Conservation (phyloP, 2,797 vertebrate species). For the Toxotes lorentzi region DNA sequence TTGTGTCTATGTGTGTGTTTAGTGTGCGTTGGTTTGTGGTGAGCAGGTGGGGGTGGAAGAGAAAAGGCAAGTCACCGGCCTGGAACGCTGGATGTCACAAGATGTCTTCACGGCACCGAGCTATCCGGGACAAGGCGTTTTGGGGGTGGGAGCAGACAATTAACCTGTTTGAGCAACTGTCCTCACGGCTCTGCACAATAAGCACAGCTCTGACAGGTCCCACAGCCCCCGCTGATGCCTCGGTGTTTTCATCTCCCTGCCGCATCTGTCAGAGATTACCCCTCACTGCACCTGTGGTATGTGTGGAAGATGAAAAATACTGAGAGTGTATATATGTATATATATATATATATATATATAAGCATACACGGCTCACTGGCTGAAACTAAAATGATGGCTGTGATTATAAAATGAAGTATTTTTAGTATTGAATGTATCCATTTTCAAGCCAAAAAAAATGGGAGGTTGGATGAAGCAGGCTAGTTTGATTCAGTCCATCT, state of each 20-base stretch:
- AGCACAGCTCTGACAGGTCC: slow-evolving; percentile 41
- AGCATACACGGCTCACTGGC: background rate
- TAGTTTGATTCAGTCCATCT: slow-evolving; percentile 8
- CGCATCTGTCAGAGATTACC: slow-evolving; percentile 63
- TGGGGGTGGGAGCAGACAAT: slow-evolving; percentile 53
- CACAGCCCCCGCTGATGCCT: slow-evolving; percentile 35
- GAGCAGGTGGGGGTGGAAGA: slow-evolving; percentile 55
- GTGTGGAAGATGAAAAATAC: slow-evolving; percentile 32
- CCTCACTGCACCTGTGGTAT: slow-evolving; percentile 63
- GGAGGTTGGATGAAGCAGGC: background rate
- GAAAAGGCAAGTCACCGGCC: slow-evolving; percentile 48
- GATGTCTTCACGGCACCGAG: slow-evolving; percentile 53
- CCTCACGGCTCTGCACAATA: slow-evolving; percentile 29
- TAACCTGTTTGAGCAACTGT: slow-evolving; percentile 63
- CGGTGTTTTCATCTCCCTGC: slow-evolving; percentile 57
- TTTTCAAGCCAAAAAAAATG: background rate
- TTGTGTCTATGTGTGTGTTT: slow-evolving; percentile 42
- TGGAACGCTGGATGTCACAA: slow-evolving; percentile 72
- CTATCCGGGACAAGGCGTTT: slow-evolving; percentile 17
- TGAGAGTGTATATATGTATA: background rate
- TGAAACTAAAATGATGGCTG: slow-evolving; percentile 1
- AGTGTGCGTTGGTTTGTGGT: slow-evolving; percentile 17
- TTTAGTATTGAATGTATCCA: background rate
- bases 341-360: too few relatives aligned
- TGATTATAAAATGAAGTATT: background rate